phyloP scores from a whole-genome alignment of 2,797 vertebrate species.

The Decapterus maruadsi region DNA sequence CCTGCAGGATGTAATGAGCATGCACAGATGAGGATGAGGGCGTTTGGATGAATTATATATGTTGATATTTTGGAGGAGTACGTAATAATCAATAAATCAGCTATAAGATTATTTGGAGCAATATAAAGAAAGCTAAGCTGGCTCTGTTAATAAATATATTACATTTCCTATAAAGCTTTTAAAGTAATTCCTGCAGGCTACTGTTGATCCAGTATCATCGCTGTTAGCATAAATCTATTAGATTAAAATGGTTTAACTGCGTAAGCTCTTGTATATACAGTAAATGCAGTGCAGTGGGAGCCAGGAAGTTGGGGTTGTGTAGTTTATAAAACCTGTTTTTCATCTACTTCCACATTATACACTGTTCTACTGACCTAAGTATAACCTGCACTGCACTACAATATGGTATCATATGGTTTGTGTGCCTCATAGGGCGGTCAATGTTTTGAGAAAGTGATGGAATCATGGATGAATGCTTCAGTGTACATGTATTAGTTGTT shows the following conservation, averaged over 20 bases:
- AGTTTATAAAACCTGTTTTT: slow-evolving; percentile 6
- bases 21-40: neutral
- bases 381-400: neutral
- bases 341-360: neutral
- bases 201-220: slow-evolving; percentile 55
- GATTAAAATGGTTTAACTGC: slow-evolving; percentile 62
- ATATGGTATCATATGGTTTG: neutral
- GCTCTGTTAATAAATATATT: slow-evolving; percentile 28
- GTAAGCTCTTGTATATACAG: slow-evolving; percentile 52
- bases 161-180: slow-evolving; percentile 52
- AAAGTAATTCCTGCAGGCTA: slow-evolving; percentile 45
- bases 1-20: slow-evolving; percentile 11
- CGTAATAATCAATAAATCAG: slow-evolving; percentile 9
- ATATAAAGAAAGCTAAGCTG: slow-evolving; percentile 19
- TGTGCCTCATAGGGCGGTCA: too few species aligned
- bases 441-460: neutral
- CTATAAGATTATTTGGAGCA: slow-evolving; percentile 12
- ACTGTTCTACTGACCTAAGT: neutral
- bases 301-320: slow-evolving; percentile 11
- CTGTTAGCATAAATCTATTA: slow-evolving; percentile 56
- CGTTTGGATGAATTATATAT: slow-evolving; percentile 4
- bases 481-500: too few species aligned
- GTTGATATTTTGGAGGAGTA: slow-evolving; percentile 12
- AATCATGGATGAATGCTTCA: too few species aligned
- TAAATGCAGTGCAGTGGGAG: slow-evolving; percentile 31